Evolutionary conservation across 2,888 invertebrate species (phyloP).

Genomic region (Parnassius apollo): DNA sequence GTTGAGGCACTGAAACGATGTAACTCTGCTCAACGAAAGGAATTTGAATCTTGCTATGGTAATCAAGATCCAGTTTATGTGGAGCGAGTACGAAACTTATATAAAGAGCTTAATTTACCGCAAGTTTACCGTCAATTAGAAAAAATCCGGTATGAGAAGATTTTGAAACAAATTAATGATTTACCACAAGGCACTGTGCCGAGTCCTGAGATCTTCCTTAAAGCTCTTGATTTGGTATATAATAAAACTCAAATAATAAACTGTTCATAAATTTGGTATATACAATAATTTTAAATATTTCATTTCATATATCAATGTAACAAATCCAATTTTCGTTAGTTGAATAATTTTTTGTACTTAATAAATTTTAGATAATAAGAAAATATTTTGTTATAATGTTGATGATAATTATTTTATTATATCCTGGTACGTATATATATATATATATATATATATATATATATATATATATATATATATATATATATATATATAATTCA

Average conservation of each 20-base stretch:
- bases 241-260: constrained; percentile 17
- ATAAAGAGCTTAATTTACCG: constrained; percentile 84
- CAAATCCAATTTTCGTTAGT: too few species aligned
- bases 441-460: too few species aligned
- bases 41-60: constrained; percentile 85
- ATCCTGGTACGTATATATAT: too few species aligned
- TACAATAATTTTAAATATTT: too few species aligned
- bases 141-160: constrained; percentile 85
- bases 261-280: neutral
- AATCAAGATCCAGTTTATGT: constrained; percentile 82
- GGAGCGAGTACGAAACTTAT: constrained; percentile 56
- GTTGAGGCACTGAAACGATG: constrained; percentile 90
- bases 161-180: constrained; percentile 11
- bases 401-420: too few species aligned
- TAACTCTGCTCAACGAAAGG: constrained; percentile 80
- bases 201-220: constrained; percentile 8
- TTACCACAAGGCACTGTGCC: constrained; percentile 16
- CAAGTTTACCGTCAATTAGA: constrained; percentile 86
- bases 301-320: too few species aligned
- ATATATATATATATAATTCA: too few species aligned
- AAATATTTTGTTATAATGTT: too few species aligned
- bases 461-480: too few species aligned
- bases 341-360: too few species aligned
- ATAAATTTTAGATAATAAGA: too few species aligned
- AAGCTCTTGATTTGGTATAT: constrained; percentile 17